Percentiles rank a stretch among this genome's conserved stretches.
phyloP scores from a whole-genome alignment of 2,888 invertebrate genomes.

The Melanostoma scalare region DNA sequence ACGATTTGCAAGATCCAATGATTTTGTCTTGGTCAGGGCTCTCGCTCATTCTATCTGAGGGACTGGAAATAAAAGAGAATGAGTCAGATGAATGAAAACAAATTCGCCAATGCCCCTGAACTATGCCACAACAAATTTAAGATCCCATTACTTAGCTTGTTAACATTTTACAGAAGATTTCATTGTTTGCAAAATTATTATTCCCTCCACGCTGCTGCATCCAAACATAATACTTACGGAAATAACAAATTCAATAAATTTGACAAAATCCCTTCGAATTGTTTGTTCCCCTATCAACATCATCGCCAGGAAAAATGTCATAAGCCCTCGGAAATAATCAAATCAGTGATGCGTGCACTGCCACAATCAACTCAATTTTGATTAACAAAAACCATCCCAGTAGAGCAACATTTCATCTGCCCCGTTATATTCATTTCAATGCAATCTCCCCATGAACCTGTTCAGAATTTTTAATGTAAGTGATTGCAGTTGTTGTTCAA shows the following conservation, averaged over 20 bases:
- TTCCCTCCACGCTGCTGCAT: too few species aligned
- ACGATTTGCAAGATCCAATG: too few species aligned
- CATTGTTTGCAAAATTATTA: too few species aligned
- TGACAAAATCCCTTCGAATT: constrained; percentile 20
- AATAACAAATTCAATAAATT: constrained; percentile 28
- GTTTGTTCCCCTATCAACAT: constrained; percentile 1
- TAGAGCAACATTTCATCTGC: constrained; percentile 36
- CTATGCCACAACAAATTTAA: too few species aligned
- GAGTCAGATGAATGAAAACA: too few species aligned
- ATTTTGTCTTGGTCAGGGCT: too few species aligned
- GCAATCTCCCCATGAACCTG: constrained; percentile 54
- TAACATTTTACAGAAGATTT: too few species aligned
- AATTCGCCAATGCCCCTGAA: too few species aligned
- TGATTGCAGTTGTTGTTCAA: constrained; percentile 39
- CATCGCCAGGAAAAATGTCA: neutral
- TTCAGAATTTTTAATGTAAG: constrained; percentile 64
- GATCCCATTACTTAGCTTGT: too few species aligned
- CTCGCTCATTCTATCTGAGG: too few species aligned
- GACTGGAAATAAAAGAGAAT: too few species aligned
- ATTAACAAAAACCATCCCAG: constrained; percentile 52
- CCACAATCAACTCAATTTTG: constrained; percentile 58
- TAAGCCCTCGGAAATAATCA: constrained; percentile 43
- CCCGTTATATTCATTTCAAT: constrained; percentile 45
- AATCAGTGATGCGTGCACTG: constrained; percentile 15
- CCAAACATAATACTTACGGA: neutral